These are phyloP conservation scores for Alosa sapidissima DNA, from an alignment of 2,797 vertebrate genomes.

Conservation along the genomic window DNA sequence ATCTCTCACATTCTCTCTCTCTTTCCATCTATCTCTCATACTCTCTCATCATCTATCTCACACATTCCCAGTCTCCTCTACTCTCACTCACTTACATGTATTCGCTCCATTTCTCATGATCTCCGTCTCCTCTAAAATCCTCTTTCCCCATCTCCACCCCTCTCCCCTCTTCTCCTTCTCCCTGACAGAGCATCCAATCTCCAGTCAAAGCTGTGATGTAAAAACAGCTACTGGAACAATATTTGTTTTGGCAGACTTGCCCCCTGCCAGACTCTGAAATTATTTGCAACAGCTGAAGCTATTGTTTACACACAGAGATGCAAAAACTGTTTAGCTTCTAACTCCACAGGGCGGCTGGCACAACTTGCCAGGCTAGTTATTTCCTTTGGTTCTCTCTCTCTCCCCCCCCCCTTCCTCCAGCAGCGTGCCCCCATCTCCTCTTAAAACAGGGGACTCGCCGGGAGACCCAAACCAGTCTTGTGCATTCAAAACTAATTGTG, in stretches of 20 bases:
- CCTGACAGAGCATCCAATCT: slow-evolving; percentile 38
- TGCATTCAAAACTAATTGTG: slow-evolving; percentile 46
- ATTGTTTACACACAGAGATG: slow-evolving; percentile 70
- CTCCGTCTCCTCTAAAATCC: neutral
- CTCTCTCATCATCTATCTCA: no score
- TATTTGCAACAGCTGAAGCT: slow-evolving; percentile 75
- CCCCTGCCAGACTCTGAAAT: slow-evolving; percentile 61
- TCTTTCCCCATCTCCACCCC: neutral
- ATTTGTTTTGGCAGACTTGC: slow-evolving; percentile 73
- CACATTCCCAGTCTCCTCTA: neutral
- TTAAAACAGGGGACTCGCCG: slow-evolving; percentile 27
- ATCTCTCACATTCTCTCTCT: neutral
- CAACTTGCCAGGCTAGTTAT: neutral
- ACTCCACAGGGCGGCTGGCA: slow-evolving; percentile 31
- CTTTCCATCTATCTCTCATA: no score
- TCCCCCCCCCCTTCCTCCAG: neutral
- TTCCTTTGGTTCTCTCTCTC: slow-evolving; percentile 18
- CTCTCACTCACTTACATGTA: slow-evolving; percentile 21
- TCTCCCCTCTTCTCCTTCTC: neutral
- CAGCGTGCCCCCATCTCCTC: neutral
- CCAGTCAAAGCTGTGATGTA: slow-evolving; percentile 56
- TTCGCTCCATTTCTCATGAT: neutral
- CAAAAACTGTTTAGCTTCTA: slow-evolving; percentile 62
- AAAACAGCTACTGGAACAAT: slow-evolving; percentile 72
- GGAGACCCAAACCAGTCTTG: slow-evolving; percentile 49